These are phyloP conservation scores for Arrhopalites spinosus DNA, from an alignment of 2,888 invertebrate species.

Conservation along the genomic window DNA sequence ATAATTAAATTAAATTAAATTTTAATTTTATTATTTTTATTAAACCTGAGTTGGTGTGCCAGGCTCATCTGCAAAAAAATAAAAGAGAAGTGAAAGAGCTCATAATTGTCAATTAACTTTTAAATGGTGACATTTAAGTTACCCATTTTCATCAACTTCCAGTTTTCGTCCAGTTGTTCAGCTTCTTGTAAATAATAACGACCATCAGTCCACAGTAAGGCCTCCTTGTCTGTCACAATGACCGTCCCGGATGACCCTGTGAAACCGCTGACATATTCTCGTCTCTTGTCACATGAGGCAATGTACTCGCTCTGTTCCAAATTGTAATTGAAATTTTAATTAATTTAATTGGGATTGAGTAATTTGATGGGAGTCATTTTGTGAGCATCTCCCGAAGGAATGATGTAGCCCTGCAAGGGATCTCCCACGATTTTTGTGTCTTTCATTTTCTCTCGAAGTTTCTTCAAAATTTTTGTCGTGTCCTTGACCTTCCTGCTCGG, in stretches of 20 bases:
- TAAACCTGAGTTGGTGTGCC: conserved; percentile 70
- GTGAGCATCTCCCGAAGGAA: conserved; percentile 84
- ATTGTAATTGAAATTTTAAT: not conserved
- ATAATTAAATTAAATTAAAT: no score
- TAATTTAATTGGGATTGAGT: not conserved
- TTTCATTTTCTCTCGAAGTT: conserved; percentile 66
- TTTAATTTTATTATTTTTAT: no score
- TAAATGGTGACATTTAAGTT: conserved; percentile 34
- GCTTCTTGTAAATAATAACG: conserved; percentile 90
- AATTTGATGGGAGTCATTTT: conserved; percentile 62
- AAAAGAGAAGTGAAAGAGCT: no score
- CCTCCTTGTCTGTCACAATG: conserved; percentile 74
- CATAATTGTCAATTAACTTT: no score
- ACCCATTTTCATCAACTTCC: conserved; percentile 91
- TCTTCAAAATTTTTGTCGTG: conserved; percentile 62
- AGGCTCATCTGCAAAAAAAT: no score
- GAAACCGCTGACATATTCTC: conserved; percentile 74
- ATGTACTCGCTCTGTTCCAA: conserved; percentile 81
- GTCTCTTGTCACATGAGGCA: conserved; percentile 78
- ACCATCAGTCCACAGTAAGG: conserved; percentile 96
- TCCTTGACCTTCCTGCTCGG: no score
- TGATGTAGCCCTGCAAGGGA: conserved; percentile 78
- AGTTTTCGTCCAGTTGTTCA: conserved; percentile 76
- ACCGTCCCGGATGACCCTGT: conserved; percentile 80
- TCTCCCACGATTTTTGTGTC: conserved; percentile 63